Evolutionary conservation across 2,888 invertebrate species (phyloP), one percentile per base, ranked within the genome.

Genomic region (Esperia sulphurella): DNA sequence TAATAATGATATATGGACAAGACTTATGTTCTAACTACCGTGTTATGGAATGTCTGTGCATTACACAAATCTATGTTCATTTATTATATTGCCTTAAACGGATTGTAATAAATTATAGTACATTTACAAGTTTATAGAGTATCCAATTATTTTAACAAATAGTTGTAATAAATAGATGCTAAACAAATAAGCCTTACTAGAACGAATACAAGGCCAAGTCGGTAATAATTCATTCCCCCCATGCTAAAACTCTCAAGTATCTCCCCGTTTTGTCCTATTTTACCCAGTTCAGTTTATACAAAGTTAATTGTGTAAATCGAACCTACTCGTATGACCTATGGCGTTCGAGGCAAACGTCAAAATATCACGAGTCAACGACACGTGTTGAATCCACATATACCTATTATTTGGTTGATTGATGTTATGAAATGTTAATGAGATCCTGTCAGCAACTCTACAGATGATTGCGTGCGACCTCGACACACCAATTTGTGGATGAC

Each of bases 391-490:
- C n/a, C n/a, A n/a, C n/a, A n/a, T n/a, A n/a, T 21, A 21, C 21
- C 21, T 21, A 21, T 21, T 21, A 21, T 39, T 41, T 41, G 13
- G 28, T 41, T 28, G n/a, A n/a, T 6, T 28, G 28, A 41, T n/a
- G 46, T 43, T 47, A 51, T 53, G 46, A 50, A 53, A 50, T 45
- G 44, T 49, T 47, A 28, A 30, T 10, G 41, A n/a, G 44, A 43
- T 37, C 45, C 43, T 43, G 44, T 50, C 48, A 29, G 28, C 39
- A 45, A 38, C 44, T 37, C 29, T 42, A 21, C 46, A 41, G 30
- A 42, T 42, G 42, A 42, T 42, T 42, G 30, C 50, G 53, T 48
- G 29, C 50, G 53, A 48, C 58, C 58, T 58, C 51, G 53, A 45
- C 53, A 45, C 46, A 45, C 41, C 38, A 49, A 54, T 53, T 52